A percentile compares a stretch with the other conserved stretches of the same genome.
These are phyloP conservation scores for Eurystomus glaucurus DNA, from an alignment of 2,797 vertebrate genomes.

Conservation along the genomic window DNA sequence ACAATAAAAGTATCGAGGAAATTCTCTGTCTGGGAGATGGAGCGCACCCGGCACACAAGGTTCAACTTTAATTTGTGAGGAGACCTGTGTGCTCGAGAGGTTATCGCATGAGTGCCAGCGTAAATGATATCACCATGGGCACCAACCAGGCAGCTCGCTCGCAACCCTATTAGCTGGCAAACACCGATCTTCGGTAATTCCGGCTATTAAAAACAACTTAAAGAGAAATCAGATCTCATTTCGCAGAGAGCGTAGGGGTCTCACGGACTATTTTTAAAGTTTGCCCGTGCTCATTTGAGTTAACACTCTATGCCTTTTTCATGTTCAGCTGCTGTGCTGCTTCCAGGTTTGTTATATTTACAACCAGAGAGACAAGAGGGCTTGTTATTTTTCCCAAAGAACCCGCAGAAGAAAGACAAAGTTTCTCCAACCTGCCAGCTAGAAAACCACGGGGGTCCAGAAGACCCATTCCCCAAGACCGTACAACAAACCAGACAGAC, in stretches of 20 bases:
- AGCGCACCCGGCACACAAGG: neutral
- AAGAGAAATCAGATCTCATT: slow-evolving; percentile 80
- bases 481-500: neutral
- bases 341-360: slow-evolving; percentile 70
- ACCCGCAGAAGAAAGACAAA: neutral
- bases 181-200: slow-evolving; percentile 73
- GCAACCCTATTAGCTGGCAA: slow-evolving; percentile 59
- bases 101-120: slow-evolving; percentile 23
- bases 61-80: slow-evolving; percentile 35
- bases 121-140: slow-evolving; percentile 48
- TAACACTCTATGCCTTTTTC: slow-evolving; percentile 35
- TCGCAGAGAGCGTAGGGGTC: slow-evolving; percentile 64
- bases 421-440: neutral
- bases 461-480: neutral
- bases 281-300: slow-evolving; percentile 38
- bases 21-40: neutral
- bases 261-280: slow-evolving; percentile 64
- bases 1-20: slow-evolving; percentile 46
- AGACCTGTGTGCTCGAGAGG: neutral
- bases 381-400: neutral
- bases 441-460: neutral
- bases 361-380: slow-evolving; percentile 38
- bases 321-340: slow-evolving; percentile 36
- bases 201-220: slow-evolving; percentile 83
- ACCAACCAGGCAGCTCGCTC: slow-evolving; percentile 64